Evolutionary conservation across 2,888 invertebrate genomes (phyloP).

Genomic region (Hyppa rectilinea): DNA sequence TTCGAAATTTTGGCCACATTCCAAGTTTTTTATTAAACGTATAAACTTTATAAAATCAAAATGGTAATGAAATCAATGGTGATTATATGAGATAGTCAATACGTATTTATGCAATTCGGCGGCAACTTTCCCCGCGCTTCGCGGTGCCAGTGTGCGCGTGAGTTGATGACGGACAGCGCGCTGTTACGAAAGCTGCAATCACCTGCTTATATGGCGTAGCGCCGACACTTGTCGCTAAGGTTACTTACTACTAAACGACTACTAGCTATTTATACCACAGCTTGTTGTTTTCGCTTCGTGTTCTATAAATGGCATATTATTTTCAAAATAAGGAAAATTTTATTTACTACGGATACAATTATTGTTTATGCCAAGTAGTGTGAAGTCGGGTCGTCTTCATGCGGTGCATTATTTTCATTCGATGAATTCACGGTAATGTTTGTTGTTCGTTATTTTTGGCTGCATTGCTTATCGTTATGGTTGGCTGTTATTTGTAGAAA

Average conservation of each 20-base stretch:
- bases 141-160: slow-evolving; percentile 71
- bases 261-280: slow-evolving; percentile 61
- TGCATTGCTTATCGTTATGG: background rate
- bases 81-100: slow-evolving; percentile 65
- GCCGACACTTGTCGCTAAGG: slow-evolving; percentile 74
- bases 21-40: slow-evolving; percentile 70
- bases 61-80: slow-evolving; percentile 63
- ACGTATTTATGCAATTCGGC: slow-evolving; percentile 81
- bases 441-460: background rate
- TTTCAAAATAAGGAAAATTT: slow-evolving; percentile 58
- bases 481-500: background rate
- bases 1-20: slow-evolving; percentile 65
- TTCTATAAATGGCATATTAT: slow-evolving; percentile 46
- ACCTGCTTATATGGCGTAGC: slow-evolving; percentile 81
- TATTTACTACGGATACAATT: slow-evolving; percentile 12
- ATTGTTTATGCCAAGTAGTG: slow-evolving; percentile 39
- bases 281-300: slow-evolving; percentile 53
- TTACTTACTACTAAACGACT: slow-evolving; percentile 66
- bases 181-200: slow-evolving; percentile 88
- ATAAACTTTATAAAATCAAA: slow-evolving; percentile 60
- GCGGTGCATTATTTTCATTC: slow-evolving; percentile 8
- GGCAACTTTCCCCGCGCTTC: slow-evolving; percentile 84
- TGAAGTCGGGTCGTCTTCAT: slow-evolving; percentile 29
- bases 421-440: background rate
- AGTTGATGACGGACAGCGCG: slow-evolving; percentile 79